Conservation (phyloP, 2,113 vertebrate species). For the Sminthopsis crassicaudata region DNA sequence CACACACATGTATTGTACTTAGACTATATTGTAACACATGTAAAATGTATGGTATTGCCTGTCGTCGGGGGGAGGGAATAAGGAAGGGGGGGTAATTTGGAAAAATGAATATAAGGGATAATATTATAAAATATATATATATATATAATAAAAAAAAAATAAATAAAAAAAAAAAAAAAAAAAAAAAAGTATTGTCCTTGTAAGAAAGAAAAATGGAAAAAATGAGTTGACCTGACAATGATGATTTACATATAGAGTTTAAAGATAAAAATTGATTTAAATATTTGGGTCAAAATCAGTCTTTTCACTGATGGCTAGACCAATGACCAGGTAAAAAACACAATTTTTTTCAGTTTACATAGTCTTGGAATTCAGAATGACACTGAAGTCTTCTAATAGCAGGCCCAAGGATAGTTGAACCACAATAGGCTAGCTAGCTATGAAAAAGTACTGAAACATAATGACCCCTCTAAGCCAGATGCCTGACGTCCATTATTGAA, state of each 20-base stretch:
- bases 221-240: neutral
- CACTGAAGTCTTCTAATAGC: neutral
- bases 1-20: too few species aligned
- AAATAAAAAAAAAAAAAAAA: too few species aligned
- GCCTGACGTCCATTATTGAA: neutral
- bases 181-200: constrained; percentile 4
- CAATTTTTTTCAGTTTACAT: neutral
- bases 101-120: too few species aligned
- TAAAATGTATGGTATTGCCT: too few species aligned
- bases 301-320: neutral
- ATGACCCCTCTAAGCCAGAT: neutral
- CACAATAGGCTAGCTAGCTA: neutral
- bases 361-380: neutral
- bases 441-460: neutral
- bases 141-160: too few species aligned
- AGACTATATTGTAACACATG: too few species aligned
- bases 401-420: neutral
- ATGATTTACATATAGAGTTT: neutral
- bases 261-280: neutral
- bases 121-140: too few species aligned
- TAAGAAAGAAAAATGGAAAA: neutral
- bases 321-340: neutral
- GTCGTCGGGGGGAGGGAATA: too few species aligned
- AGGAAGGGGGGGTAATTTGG: too few species aligned
- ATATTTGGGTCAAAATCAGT: neutral